Evolutionary conservation across 1,140 invertebrate species (phyloP).

Genomic region (Maniola jurtina): DNA sequence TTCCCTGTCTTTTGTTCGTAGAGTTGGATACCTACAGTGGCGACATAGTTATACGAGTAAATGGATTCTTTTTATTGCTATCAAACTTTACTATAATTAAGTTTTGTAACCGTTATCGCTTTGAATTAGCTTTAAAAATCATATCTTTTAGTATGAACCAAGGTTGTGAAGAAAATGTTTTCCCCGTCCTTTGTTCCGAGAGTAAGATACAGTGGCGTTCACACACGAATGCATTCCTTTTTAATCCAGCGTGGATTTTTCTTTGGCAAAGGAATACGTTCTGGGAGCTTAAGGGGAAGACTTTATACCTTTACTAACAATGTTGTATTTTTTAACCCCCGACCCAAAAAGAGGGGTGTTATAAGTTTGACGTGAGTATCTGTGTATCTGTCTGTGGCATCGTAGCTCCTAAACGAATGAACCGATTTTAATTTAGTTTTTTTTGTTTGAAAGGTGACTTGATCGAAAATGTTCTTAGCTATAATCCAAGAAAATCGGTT

Average conservation of each 20-base stretch:
- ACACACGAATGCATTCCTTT: constrained; percentile 70
- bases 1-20: constrained; percentile 67
- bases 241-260: constrained; percentile 66
- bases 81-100: background rate
- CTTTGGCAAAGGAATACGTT: constrained; percentile 63
- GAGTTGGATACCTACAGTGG: constrained; percentile 63
- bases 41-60: constrained; percentile 74
- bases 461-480: too few species aligned
- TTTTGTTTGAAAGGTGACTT: too few species aligned
- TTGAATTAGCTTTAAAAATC: background rate
- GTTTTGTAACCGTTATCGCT: background rate
- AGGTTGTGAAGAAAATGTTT: constrained; percentile 60
- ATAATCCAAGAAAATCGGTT: too few species aligned
- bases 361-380: too few species aligned
- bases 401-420: too few species aligned
- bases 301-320: background rate
- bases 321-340: too few species aligned
- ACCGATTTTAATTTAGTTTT: too few species aligned
- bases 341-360: too few species aligned
- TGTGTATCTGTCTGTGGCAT: too few species aligned
- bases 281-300: constrained; percentile 41
- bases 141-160: constrained; percentile 15
- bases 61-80: background rate
- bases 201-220: constrained; percentile 68
- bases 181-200: constrained; percentile 67